Evolutionary conservation across 35 echinoderm and acorn worm species (phyloP).

Genomic region (Ophioderma brevispina): DNA sequence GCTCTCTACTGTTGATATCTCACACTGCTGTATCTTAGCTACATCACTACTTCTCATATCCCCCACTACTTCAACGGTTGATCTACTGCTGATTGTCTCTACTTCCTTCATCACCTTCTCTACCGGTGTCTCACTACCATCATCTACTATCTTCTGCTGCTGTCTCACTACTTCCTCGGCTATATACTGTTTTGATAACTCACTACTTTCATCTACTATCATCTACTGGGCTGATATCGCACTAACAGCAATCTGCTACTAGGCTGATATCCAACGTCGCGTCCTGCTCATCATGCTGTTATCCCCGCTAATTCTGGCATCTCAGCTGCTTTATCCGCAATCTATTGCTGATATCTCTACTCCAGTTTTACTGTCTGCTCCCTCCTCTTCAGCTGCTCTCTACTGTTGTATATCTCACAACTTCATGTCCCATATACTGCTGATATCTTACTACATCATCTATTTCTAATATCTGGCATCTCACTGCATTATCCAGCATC

Average conservation of each 20-base stretch:
- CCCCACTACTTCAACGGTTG: not conserved
- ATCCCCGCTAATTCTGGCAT: not conserved
- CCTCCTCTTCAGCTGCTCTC: not conserved
- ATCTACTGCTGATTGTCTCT: not conserved
- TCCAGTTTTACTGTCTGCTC: not conserved
- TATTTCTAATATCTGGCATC: too few species aligned
- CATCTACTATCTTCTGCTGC: too few species aligned
- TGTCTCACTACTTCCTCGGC: not conserved
- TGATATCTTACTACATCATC: not conserved
- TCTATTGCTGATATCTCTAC: not conserved
- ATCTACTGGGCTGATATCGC: too few species aligned
- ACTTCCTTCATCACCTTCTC: too few species aligned
- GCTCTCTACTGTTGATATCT: not conserved
- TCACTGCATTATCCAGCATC: too few species aligned
- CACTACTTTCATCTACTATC: not conserved
- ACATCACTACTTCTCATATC: not conserved
- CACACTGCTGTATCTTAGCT: too few species aligned
- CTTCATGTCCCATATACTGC: not conserved
- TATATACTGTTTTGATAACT: not conserved
- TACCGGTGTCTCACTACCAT: too few species aligned
- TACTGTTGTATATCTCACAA: not conserved
- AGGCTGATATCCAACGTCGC: too few species aligned
- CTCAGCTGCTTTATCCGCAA: not conserved
- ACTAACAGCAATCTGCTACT: too few species aligned
- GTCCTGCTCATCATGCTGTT: not conserved